A percentile compares a stretch with the other conserved stretches of the same genome.
phyloP scores from a whole-genome alignment of 2,888 invertebrate species.

The Eupsilia transversa region DNA sequence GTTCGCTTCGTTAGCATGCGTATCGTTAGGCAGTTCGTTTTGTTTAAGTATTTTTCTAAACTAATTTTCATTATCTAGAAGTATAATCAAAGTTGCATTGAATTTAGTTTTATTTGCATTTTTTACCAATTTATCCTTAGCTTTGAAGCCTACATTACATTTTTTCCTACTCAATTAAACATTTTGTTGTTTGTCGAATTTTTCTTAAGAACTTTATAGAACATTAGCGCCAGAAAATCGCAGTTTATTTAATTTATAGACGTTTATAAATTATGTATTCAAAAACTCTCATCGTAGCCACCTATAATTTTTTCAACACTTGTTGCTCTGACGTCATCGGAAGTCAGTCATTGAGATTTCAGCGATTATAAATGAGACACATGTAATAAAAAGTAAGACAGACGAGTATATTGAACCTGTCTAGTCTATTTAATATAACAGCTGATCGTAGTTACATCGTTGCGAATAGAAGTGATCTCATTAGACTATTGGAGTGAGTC shows the following conservation, averaged over 20 bases:
- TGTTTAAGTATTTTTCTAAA: slow-evolving; percentile 52
- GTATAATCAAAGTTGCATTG: not conserved
- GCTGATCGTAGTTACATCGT: slow-evolving; percentile 25
- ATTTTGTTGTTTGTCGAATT: not conserved
- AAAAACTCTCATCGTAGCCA: not conserved
- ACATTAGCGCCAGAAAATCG: not conserved
- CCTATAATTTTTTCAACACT: slow-evolving; percentile 21
- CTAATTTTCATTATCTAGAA: slow-evolving; percentile 51
- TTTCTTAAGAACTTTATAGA: not conserved
- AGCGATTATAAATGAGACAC: slow-evolving; percentile 34
- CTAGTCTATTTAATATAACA: slow-evolving; percentile 27
- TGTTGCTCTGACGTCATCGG: slow-evolving; percentile 57
- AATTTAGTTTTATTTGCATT: not conserved
- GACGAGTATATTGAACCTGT: slow-evolving; percentile 71
- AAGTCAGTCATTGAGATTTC: slow-evolving; percentile 28
- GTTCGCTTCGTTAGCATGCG: slow-evolving; percentile 52
- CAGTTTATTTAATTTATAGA: slow-evolving; percentile 34
- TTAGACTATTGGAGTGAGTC: slow-evolving; percentile 11
- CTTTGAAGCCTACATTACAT: not conserved
- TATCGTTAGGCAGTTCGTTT: slow-evolving; percentile 62
- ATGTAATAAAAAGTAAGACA: slow-evolving; percentile 53
- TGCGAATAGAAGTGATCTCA: slow-evolving; percentile 48
- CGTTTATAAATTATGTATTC: slow-evolving; percentile 15
- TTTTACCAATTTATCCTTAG: not conserved
- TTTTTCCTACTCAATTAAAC: no score